Conservation (phyloP, 1,140 invertebrate species). For the Bombus polaris region DNA sequence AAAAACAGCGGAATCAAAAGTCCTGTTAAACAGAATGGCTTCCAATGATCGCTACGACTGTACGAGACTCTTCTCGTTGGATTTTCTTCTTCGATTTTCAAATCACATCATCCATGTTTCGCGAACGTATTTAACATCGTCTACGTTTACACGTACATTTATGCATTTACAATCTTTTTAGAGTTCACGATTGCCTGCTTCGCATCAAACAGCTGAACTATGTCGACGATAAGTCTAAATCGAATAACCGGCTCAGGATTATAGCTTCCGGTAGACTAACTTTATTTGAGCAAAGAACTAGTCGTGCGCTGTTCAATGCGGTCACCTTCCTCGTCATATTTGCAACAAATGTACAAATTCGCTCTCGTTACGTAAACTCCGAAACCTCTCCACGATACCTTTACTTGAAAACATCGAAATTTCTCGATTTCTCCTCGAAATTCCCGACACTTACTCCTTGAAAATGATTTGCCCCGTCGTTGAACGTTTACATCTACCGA, state of each 20-base stretch:
- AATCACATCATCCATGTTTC: not conserved
- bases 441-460: not conserved
- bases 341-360: too few relatives aligned
- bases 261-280: too few relatives aligned
- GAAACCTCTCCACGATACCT: not conserved
- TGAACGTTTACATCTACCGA: not conserved
- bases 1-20: constrained; percentile 4
- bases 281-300: too few relatives aligned
- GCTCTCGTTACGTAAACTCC: not conserved
- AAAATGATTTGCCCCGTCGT: not conserved
- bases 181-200: too few relatives aligned
- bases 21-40: not conserved
- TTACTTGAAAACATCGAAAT: not conserved
- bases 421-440: not conserved
- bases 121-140: not conserved
- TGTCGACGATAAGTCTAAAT: too few relatives aligned
- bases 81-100: not conserved
- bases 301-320: too few relatives aligned
- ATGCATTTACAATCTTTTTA: too few relatives aligned
- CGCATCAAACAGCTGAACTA: too few relatives aligned
- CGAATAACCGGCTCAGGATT: too few relatives aligned
- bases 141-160: not conserved
- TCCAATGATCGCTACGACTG: not conserved
- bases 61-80: not conserved
- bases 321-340: too few relatives aligned